phyloP scores from a whole-genome alignment of 2,113 vertebrate species.

The Falcunculus frontatus region DNA sequence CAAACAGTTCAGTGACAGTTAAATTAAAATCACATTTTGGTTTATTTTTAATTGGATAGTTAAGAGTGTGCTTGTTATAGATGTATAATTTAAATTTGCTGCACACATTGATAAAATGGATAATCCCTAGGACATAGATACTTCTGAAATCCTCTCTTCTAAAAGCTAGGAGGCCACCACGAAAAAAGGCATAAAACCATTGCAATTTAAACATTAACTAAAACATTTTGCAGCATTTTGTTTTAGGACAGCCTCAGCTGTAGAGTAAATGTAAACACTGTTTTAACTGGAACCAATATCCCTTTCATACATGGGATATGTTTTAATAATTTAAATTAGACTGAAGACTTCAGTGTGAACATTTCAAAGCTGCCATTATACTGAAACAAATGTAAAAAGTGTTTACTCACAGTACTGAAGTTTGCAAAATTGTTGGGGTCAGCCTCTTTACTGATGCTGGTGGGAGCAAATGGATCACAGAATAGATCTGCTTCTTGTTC shows the following conservation, averaged over 20 bases:
- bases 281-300: background rate
- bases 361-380: slow-evolving; percentile 28
- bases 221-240: background rate
- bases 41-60: background rate
- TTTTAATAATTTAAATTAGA: background rate
- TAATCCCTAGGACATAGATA: background rate
- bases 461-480: slow-evolving; percentile 89
- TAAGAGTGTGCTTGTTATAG: background rate
- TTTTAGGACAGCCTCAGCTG: background rate
- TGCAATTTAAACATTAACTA: background rate
- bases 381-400: slow-evolving; percentile 55
- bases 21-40: background rate
- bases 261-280: background rate
- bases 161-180: background rate
- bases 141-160: background rate
- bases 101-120: background rate
- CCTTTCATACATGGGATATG: background rate
- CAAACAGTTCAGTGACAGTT: background rate
- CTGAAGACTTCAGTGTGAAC: slow-evolving; percentile 13
- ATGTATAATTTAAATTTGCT: background rate
- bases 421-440: slow-evolving; percentile 91
- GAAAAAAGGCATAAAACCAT: background rate
- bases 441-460: slow-evolving; percentile 82
- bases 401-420: slow-evolving; percentile 98
- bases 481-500: slow-evolving; percentile 86